Conservation (phyloP, 2,888 invertebrate species). For the Hipparchia semele region DNA sequence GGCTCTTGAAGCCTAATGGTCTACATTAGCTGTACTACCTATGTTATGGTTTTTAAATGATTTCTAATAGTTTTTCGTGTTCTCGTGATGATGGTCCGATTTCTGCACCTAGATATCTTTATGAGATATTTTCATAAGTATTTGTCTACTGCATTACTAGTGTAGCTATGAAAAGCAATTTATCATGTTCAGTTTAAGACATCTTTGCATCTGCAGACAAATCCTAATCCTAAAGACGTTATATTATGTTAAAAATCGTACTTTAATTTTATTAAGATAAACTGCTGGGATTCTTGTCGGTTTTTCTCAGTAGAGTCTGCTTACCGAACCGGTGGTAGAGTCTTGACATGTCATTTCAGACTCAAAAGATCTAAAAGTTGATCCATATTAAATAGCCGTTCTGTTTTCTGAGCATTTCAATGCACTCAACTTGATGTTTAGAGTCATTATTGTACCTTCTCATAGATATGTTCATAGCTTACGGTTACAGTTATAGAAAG, state of each 20-base stretch:
- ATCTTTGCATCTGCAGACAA: too few relatives aligned
- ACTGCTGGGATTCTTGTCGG: too few relatives aligned
- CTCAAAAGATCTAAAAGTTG: too few relatives aligned
- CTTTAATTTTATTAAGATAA: too few relatives aligned
- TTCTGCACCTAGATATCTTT: not conserved
- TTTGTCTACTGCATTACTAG: not conserved
- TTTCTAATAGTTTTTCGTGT: not conserved
- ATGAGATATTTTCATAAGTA: not conserved
- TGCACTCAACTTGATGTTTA: not conserved
- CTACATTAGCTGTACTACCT: not conserved
- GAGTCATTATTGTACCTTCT: not conserved
- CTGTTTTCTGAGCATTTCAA: not conserved
- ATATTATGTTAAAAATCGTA: too few relatives aligned
- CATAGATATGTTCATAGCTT: not conserved
- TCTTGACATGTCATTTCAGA: too few relatives aligned
- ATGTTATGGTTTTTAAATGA: not conserved
- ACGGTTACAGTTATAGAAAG: conserved; percentile 16
- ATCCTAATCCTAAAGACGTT: too few relatives aligned
- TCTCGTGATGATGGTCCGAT: too few relatives aligned
- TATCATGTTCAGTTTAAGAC: too few relatives aligned
- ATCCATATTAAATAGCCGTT: not conserved
- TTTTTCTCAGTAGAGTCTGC: too few relatives aligned
- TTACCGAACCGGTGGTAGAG: too few relatives aligned
- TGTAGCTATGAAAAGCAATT: too few relatives aligned
- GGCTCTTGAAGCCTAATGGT: conserved; percentile 3